These are phyloP conservation scores for Megaceryle alcyon DNA, from an alignment of 2,797 vertebrate genomes.

Conservation along the genomic window DNA sequence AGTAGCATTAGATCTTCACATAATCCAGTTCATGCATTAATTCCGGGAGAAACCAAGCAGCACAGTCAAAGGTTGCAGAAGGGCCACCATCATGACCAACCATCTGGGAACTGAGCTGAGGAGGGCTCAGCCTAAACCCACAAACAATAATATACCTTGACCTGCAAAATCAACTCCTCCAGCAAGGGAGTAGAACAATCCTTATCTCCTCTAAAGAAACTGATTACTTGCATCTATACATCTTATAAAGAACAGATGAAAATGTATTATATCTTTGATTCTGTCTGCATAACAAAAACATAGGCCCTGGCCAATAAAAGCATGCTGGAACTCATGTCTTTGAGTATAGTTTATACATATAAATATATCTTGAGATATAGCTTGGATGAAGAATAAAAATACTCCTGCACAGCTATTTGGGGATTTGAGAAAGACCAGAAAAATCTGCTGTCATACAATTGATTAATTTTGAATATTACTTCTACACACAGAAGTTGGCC, in stretches of 20 bases:
- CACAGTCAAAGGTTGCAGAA: not conserved
- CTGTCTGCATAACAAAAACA: not conserved
- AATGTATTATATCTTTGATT: not conserved
- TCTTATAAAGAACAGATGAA: not conserved
- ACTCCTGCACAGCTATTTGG: not conserved
- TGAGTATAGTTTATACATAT: not conserved
- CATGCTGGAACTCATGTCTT: not conserved
- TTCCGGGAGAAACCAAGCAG: not conserved
- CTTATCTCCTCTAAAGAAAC: not conserved
- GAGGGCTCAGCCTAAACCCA: not conserved
- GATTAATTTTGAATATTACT: not conserved
- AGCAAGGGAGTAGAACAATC: not conserved
- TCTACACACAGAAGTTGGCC: not conserved
- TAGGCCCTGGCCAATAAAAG: not conserved
- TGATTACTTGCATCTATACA: not conserved
- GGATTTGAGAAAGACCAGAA: not conserved
- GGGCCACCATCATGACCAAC: not conserved
- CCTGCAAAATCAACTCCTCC: not conserved
- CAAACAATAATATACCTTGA: not conserved
- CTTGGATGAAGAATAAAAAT: not conserved
- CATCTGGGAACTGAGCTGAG: not conserved
- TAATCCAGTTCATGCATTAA: not conserved
- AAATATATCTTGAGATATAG: not conserved
- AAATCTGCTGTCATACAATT: fast-evolving
- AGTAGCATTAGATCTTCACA: not conserved